Evolutionary conservation across 2,113 vertebrate genomes (phyloP), one percentile per base, ranked within the genome.

Genomic region (Acanthisitta chloris): DNA sequence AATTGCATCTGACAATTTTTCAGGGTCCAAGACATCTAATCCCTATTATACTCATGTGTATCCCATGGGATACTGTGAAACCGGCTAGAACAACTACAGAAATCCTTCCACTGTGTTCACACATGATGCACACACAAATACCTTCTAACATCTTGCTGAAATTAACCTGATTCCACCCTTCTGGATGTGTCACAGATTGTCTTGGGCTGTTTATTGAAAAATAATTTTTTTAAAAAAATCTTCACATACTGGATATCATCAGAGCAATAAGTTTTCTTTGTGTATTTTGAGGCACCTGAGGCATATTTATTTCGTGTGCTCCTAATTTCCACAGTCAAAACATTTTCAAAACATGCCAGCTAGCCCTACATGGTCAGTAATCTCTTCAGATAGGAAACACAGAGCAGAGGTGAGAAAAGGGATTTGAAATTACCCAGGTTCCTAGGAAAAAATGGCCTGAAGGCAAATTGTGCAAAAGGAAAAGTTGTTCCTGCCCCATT

Each of bases 111-210:
- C 31, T 7, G 1, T 34, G 17, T 59, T 86, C 54, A 45, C n/a
- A 89, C 1, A 2, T 8, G n/a, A 46, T 65, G 15, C 9, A 29
- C 2, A 4, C n/a, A n/a, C n/a, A n/a, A n/a, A n/a, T n/a, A n/a
- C n/a, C n/a, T n/a, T n/a, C 13, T 43, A 38, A 31, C 0, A 18
- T 36, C 49, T 86, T 52, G n/a, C 69, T 79, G 65, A 61, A 64
- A 25, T 58, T 51, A 78, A 42, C 25, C 19, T 59, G 23, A 20
- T 42, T 69, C 57, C 59, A 71, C 46, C 26, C 26, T 77, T 81
- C 42, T 73, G 40, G 81, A 24, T 24, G 14, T 65, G 46, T 31
- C 36, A 42, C 14, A 42, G 42, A 45, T 67, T 62, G 14, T n/a
- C 61, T 88, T 55, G 66, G 29, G 40, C 3, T 40, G 20, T 46